These are phyloP conservation scores for Reinhardtius hippoglossoides DNA, from an alignment of 2,113 vertebrate species.

Conservation along the genomic window DNA sequence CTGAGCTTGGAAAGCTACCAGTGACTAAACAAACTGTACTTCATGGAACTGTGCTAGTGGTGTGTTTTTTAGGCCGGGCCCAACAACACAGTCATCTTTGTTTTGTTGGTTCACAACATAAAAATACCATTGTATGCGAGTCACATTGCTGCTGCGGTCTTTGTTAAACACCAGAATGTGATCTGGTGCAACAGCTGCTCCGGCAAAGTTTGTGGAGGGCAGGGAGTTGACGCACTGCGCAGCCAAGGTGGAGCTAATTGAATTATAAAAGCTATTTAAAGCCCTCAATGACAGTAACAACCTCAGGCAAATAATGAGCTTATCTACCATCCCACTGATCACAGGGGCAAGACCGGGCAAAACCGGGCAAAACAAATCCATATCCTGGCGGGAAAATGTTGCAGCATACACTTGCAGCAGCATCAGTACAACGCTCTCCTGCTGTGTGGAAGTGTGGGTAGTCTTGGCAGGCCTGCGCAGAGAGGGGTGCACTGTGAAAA, in stretches of 20 bases:
- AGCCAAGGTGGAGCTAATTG: slow-evolving; percentile 49
- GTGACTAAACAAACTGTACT: slow-evolving; percentile 26
- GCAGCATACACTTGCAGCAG: slow-evolving; percentile 27
- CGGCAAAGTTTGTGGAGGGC: slow-evolving; percentile 44
- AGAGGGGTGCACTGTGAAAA: slow-evolving; percentile 70
- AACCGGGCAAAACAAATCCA: slow-evolving; percentile 25
- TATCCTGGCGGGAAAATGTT: slow-evolving; percentile 47
- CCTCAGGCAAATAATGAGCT: slow-evolving; percentile 51
- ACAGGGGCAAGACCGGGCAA: slow-evolving; percentile 16
- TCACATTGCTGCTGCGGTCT: slow-evolving; percentile 43
- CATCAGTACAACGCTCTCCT: slow-evolving; percentile 39
- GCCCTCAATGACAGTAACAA: slow-evolving; percentile 39
- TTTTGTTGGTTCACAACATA: slow-evolving; percentile 44
- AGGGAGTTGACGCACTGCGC: slow-evolving; percentile 29
- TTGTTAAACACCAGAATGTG: slow-evolving; percentile 51
- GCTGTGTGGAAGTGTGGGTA: slow-evolving; percentile 49
- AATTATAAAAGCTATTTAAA: slow-evolving; percentile 56
- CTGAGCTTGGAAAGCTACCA: slow-evolving; percentile 41
- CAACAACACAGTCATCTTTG: slow-evolving; percentile 51
- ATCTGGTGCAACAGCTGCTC: slow-evolving; percentile 58
- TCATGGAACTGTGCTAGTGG: slow-evolving; percentile 33
- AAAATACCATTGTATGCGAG: slow-evolving; percentile 62
- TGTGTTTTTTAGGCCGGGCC: slow-evolving; percentile 47
- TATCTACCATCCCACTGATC: slow-evolving; percentile 37
- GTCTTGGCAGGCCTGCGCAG: slow-evolving; percentile 56